Base-by-base conservation (phyloP, 1,140 invertebrate genomes). In the Teleogryllus occipitalis region DNA sequence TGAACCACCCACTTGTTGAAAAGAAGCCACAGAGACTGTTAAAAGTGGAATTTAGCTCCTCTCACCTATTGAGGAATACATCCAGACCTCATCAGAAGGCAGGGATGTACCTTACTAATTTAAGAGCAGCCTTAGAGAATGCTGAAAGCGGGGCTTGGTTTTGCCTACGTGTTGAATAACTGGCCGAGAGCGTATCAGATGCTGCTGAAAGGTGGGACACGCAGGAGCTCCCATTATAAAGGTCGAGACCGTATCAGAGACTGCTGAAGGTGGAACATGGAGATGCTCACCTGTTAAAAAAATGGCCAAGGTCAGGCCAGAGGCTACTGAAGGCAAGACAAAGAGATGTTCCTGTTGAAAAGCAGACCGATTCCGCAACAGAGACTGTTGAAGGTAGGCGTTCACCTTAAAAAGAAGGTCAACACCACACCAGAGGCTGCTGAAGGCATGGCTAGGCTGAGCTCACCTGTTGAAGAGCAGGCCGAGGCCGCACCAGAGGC, bases 201-300 rank as follows among this genome's bases (percentile, higher is more conserved):
- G 2, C 89, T 88, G 1, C 89, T 87, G 79, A 87, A 88, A n/a
- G 7, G 89, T 88, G 82, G 92, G n/a, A n/a, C n/a, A n/a, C n/a
- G n/a, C n/a, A n/a, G n/a, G n/a, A n/a, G n/a, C 49, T 54, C 49
- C 87, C 90, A 85, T 91, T 90, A 73, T 91, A 82, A 14, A 90
- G 80, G 8, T 88, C 87, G 7, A 87, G 80, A 4, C 87, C 89
- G 18, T 89, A 82, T 18, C 89, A 82, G 6, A 87, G 83, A 2
- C 89, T 88, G 1, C 89, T n/a, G n/a, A n/a, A n/a, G n/a, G n/a
- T n/a, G n/a, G n/a, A n/a, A n/a, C n/a, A n/a, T n/a, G n/a, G n/a
- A n/a, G n/a, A 5, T 39, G 27, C 54, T 65, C 18, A 65, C 54
- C 87, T 90, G 85, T 91, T 90, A 73, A 91, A 82, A 14, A 90